These are phyloP conservation scores for Zosterops japonicus DNA, from an alignment of 2,113 vertebrate genomes.

Conservation along the genomic window DNA sequence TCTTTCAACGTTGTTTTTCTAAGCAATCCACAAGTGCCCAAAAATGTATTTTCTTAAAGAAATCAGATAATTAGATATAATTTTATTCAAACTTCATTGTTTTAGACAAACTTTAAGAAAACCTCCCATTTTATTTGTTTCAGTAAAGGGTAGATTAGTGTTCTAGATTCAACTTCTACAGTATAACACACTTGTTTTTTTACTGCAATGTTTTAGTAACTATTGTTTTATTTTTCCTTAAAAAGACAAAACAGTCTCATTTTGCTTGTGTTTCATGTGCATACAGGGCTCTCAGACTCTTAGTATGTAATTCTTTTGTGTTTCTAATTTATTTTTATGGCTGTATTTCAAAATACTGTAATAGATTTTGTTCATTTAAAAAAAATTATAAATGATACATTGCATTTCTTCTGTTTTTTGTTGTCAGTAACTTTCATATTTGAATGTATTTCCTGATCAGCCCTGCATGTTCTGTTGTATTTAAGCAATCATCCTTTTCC, in stretches of 20 bases:
- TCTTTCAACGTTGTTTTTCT: background rate
- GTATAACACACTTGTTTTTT: background rate
- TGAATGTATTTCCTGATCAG: background rate
- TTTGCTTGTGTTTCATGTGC: conserved; percentile 22
- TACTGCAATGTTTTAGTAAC: background rate
- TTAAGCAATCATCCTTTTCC: background rate
- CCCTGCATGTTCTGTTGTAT: background rate
- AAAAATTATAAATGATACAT: conserved; percentile 10
- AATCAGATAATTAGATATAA: background rate
- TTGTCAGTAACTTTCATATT: background rate
- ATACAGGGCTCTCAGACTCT: background rate
- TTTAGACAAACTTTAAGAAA: conserved; percentile 9
- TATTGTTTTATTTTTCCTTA: background rate
- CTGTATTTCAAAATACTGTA: conserved; percentile 53
- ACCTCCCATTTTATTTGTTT: conserved; percentile 19
- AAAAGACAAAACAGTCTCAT: background rate
- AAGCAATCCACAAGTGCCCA: conserved; percentile 33
- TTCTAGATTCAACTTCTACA: background rate
- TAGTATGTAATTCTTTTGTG: background rate
- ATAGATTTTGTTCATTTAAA: conserved; percentile 14
- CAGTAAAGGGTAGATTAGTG: background rate
- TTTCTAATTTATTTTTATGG: conserved; percentile 56
- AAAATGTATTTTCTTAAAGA: background rate
- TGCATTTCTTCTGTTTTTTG: conserved; percentile 22
- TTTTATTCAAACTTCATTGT: background rate